These are phyloP conservation scores for Parazoanthus darwini DNA, from an alignment of 92 coral and sea anemone species.

Conservation along the genomic window DNA sequence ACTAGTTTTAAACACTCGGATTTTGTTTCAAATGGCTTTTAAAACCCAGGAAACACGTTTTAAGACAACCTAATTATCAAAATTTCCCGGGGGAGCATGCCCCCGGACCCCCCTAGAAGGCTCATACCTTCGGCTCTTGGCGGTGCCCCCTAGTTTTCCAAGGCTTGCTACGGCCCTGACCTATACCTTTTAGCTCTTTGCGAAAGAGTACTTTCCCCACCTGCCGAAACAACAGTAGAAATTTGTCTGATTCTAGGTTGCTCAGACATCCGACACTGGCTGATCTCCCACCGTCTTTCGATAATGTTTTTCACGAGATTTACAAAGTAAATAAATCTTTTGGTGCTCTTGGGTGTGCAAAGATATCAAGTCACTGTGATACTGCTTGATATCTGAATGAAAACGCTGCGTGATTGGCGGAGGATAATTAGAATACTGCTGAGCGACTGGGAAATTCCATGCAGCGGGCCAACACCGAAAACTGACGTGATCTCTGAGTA, in stretches of 20 bases:
- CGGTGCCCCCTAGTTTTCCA: too few species aligned
- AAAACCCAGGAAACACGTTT: too few species aligned
- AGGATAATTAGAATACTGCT: neutral
- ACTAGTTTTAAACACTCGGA: too few species aligned
- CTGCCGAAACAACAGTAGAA: neutral
- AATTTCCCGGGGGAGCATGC: too few species aligned
- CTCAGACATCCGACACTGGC: neutral
- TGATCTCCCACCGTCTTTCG: neutral
- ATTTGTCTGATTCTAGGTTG: neutral
- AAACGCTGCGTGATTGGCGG: conserved; percentile 5
- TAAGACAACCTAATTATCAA: too few species aligned
- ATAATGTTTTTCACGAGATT: neutral
- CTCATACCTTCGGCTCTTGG: too few species aligned
- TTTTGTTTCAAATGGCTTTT: too few species aligned
- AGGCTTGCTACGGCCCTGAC: too few species aligned
- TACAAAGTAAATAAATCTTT: neutral
- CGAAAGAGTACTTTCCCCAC: neutral
- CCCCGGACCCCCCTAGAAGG: too few species aligned
- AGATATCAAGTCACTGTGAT: neutral
- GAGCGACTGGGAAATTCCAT: neutral
- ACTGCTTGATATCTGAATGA: neutral
- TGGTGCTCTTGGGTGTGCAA: neutral
- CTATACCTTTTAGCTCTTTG: too few species aligned
- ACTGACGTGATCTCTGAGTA: too few species aligned
- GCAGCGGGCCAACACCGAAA: neutral